Evolutionary conservation across 2,797 vertebrate species (phyloP).

Genomic region (Sphaeramia orbicularis): DNA sequence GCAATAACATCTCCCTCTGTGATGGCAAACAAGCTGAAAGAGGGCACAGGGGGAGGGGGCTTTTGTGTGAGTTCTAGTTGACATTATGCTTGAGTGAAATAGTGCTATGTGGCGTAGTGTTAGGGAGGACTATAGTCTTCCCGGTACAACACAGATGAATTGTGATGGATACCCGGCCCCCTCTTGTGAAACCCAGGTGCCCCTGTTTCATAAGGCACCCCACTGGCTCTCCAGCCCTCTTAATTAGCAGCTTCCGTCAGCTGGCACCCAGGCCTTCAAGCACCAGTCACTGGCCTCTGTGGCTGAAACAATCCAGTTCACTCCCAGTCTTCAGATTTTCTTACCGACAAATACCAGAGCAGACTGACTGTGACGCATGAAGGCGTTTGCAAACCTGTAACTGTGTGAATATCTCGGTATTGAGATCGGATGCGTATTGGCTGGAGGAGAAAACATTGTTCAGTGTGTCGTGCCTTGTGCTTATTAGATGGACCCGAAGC

Average conservation of each 20-base stretch:
- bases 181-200: constrained; percentile 80
- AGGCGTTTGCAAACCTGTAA: constrained; percentile 49
- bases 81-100: constrained; percentile 45
- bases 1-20: constrained; percentile 65
- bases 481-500: constrained; percentile 45
- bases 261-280: constrained; percentile 75
- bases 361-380: constrained; percentile 22
- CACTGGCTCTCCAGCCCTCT: constrained; percentile 73
- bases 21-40: constrained; percentile 51
- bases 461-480: constrained; percentile 15
- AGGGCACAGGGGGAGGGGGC: constrained; percentile 24
- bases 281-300: constrained; percentile 58
- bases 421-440: constrained; percentile 28
- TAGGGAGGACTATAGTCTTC: constrained; percentile 38
- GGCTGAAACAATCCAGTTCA: constrained; percentile 58
- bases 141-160: constrained; percentile 59
- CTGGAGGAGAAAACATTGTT: constrained; percentile 33
- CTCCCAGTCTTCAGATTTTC: constrained; percentile 49
- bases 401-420: constrained; percentile 42
- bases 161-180: constrained; percentile 71
- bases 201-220: constrained; percentile 78
- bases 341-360: constrained; percentile 52
- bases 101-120: constrained; percentile 43
- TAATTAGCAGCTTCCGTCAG: constrained; percentile 80
- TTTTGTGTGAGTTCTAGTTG: constrained; percentile 40